Percentiles rank a stretch among this genome's conserved stretches.
phyloP scores from a whole-genome alignment of 2,113 vertebrate genomes.

The Euleptes europaea region DNA sequence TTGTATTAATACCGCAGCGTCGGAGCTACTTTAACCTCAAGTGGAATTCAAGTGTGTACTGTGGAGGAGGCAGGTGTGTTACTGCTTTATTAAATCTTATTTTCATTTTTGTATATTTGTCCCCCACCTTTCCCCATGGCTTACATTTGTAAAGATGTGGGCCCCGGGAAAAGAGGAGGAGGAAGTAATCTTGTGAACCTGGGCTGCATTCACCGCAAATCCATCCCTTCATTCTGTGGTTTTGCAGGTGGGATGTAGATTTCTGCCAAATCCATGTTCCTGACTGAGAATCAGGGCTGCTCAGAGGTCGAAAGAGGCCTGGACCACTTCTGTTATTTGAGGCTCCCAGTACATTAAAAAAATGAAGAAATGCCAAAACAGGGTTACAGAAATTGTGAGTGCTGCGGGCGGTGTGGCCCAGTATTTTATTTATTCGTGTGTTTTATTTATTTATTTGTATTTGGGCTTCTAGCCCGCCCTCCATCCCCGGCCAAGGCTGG shows the following conservation, averaged over 20 bases:
- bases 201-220: neutral
- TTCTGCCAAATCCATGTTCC: neutral
- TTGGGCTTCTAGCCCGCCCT: too few relatives aligned
- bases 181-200: fast-evolving
- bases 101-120: neutral
- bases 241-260: neutral
- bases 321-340: too few relatives aligned
- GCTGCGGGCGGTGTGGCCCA: too few relatives aligned
- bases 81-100: neutral
- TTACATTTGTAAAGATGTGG: neutral
- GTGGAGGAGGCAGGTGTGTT: conserved; percentile 24
- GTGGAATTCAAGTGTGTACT: conserved; percentile 15
- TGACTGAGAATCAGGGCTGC: neutral
- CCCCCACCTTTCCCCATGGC: too few relatives aligned
- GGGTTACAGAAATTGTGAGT: too few relatives aligned
- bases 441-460: too few relatives aligned
- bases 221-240: neutral
- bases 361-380: too few relatives aligned
- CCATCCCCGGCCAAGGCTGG: too few relatives aligned
- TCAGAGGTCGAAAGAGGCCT: too few relatives aligned
- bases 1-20: neutral
- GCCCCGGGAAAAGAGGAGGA: neutral
- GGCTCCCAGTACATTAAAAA: too few relatives aligned
- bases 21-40: neutral
- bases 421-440: too few relatives aligned